phyloP scores from a whole-genome alignment of 2,888 invertebrate species.

The Bombylius discolor region DNA sequence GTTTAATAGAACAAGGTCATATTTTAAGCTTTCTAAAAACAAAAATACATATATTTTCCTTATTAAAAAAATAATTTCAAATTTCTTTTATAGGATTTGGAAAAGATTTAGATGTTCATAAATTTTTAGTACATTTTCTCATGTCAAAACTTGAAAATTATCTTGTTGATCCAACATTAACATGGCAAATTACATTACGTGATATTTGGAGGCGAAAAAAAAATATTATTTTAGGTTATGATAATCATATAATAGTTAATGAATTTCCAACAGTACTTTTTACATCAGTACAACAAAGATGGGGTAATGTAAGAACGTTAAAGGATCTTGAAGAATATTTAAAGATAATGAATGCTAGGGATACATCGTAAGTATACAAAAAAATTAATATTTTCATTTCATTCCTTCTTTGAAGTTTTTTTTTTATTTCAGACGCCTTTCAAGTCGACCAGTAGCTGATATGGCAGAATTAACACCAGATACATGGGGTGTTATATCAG shows the following conservation, averaged over 20 bases:
- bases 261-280: conserved; percentile 38
- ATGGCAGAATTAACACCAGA: conserved; percentile 58
- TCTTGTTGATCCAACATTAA: conserved; percentile 38
- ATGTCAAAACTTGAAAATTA: conserved; percentile 41
- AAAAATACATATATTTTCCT: too few relatives aligned
- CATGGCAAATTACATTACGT: conserved; percentile 38
- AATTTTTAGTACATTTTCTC: conserved; percentile 40
- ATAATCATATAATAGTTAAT: conserved; percentile 31
- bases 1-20: too few relatives aligned
- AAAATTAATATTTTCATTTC: too few relatives aligned
- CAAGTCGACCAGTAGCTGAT: conserved; percentile 40
- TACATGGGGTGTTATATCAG: conserved; percentile 43
- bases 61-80: too few relatives aligned
- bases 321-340: conserved; percentile 42
- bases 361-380: conserved; percentile 25
- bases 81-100: conserved; percentile 32
- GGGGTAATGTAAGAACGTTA: conserved; percentile 50
- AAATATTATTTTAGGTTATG: conserved; percentile 42
- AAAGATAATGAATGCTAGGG: conserved; percentile 24
- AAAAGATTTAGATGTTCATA: conserved; percentile 37
- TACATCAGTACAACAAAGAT: conserved; percentile 47
- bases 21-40: too few relatives aligned
- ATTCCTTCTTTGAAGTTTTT: background rate
- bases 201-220: conserved; percentile 40
- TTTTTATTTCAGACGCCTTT: conserved; percentile 21